Conservation (phyloP, 1,140 invertebrate genomes). For the Lethocerus indicus region DNA sequence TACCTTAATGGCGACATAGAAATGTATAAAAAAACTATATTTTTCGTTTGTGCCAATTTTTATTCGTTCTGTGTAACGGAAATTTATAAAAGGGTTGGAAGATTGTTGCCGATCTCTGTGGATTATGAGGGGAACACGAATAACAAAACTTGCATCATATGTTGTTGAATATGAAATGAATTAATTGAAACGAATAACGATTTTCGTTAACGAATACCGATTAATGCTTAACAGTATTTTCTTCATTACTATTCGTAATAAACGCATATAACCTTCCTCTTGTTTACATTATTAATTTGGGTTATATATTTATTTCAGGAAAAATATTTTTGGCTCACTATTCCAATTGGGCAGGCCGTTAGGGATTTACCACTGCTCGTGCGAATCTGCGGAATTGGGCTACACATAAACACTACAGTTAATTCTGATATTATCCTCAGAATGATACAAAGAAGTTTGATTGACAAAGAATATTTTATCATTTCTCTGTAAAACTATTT, state of each 20-base stretch:
- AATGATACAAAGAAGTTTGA: neutral
- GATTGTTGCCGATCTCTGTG: too few relatives aligned
- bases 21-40: too few relatives aligned
- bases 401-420: neutral
- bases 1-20: too few relatives aligned
- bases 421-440: slow-evolving; percentile 1
- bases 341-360: neutral
- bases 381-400: neutral
- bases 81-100: too few relatives aligned
- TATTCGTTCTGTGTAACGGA: too few relatives aligned
- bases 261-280: neutral
- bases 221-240: neutral
- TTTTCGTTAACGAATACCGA: neutral
- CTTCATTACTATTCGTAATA: neutral
- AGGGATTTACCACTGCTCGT: slow-evolving; percentile 5
- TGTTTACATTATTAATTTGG: neutral
- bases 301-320: neutral
- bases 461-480: too few relatives aligned
- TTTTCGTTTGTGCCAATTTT: too few relatives aligned
- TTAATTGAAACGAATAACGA: neutral
- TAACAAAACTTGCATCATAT: too few relatives aligned
- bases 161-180: neutral
- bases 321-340: slow-evolving; percentile 1
- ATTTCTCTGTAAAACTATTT: too few relatives aligned
- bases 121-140: too few relatives aligned